A percentile compares a stretch with the other conserved stretches of the same genome.
Conservation (phyloP, 1,140 invertebrate species). For the Drosophila seguyi region DNA sequence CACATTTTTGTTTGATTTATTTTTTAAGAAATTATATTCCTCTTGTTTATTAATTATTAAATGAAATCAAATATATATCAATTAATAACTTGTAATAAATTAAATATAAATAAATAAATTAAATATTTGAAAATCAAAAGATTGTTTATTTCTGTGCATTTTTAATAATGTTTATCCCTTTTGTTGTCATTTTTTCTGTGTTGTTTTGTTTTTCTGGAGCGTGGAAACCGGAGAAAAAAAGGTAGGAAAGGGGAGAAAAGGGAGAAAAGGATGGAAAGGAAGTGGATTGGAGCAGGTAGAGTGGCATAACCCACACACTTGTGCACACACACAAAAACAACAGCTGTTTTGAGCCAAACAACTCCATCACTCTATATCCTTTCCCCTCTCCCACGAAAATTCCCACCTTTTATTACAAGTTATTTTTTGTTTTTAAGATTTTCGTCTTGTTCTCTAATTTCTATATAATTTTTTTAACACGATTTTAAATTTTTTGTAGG, state of each 20-base stretch:
- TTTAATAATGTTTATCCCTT: constrained; percentile 1
- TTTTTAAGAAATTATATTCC: too few relatives aligned
- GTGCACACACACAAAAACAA: constrained; percentile 48
- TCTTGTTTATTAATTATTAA: too few relatives aligned
- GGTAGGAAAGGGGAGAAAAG: not conserved
- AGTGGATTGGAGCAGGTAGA: constrained; percentile 22
- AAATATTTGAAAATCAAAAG: too few relatives aligned
- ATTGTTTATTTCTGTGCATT: not conserved
- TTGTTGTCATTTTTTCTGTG: constrained; percentile 9
- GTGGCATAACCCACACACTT: constrained; percentile 40
- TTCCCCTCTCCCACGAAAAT: not conserved
- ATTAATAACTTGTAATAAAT: too few relatives aligned
- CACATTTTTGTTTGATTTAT: too few relatives aligned
- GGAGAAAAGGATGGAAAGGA: not conserved
- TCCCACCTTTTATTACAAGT: constrained; percentile 15
- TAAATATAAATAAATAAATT: too few relatives aligned
- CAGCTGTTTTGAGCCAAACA: constrained; percentile 45
- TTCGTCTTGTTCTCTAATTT: not conserved
- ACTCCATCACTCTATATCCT: not conserved
- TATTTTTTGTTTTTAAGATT: not conserved
- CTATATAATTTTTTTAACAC: not conserved
- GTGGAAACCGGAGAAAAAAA: not conserved
- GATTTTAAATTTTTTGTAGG: constrained; percentile 1
- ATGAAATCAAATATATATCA: too few relatives aligned
- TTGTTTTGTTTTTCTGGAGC: constrained; percentile 23